phyloP scores from a whole-genome alignment of 2,888 invertebrate genomes.

The Mongoloraphidia duomilia region DNA sequence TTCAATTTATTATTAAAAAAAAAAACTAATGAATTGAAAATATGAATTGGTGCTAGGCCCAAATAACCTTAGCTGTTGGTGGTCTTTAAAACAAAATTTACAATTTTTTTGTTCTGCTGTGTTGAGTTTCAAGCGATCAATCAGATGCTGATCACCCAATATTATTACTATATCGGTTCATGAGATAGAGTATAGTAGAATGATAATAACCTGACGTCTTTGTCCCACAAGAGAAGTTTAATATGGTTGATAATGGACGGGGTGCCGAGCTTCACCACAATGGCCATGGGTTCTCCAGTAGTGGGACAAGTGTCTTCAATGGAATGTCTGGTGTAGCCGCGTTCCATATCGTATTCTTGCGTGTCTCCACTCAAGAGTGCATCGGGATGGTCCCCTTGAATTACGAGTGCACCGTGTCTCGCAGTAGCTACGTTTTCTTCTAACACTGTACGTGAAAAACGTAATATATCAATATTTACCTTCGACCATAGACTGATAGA shows the following conservation, averaged over 20 bases:
- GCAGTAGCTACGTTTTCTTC: constrained; percentile 86
- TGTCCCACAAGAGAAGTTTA: constrained; percentile 85
- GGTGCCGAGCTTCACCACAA: constrained; percentile 69
- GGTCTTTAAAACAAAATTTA: too few species aligned
- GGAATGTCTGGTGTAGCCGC: constrained; percentile 50
- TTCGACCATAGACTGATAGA: neutral
- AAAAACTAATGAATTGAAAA: too few species aligned
- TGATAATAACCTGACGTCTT: constrained; percentile 56
- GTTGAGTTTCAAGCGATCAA: too few species aligned
- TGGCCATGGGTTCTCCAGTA: constrained; percentile 56
- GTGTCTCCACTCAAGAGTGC: constrained; percentile 83
- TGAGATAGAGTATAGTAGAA: too few species aligned
- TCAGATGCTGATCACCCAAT: too few species aligned
- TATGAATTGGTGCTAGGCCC: too few species aligned
- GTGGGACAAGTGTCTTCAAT: constrained; percentile 22
- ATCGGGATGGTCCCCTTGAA: constrained; percentile 78
- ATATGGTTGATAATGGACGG: constrained; percentile 89
- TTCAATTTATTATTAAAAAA: too few species aligned
- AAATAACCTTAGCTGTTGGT: too few species aligned
- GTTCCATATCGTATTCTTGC: constrained; percentile 80
- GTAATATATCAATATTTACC: neutral
- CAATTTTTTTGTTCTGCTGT: too few species aligned
- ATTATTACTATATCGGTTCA: too few species aligned
- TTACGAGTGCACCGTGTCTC: constrained; percentile 68
- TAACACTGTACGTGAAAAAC: constrained; percentile 41